Conservation (phyloP, 2,888 invertebrate species). For the Catocala sponsa region DNA sequence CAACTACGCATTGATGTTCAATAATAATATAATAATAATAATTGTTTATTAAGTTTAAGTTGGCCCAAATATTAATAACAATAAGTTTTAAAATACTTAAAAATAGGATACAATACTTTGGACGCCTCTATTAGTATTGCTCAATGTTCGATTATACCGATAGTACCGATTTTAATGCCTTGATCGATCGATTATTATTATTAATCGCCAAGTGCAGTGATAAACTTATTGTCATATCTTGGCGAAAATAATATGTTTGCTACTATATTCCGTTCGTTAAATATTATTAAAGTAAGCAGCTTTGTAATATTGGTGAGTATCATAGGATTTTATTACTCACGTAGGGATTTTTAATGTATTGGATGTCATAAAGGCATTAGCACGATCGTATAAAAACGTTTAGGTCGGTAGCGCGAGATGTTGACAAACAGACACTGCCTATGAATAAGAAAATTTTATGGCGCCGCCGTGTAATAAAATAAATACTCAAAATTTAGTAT, state of each 20-base stretch:
- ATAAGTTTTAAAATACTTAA: no score
- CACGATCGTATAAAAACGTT: neutral
- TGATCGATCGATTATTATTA: neutral
- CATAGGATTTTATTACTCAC: neutral
- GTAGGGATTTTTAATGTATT: neutral
- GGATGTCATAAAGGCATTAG: neutral
- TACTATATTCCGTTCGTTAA: neutral
- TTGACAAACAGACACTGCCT: no score
- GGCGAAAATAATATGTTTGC: slow-evolving; percentile 2
- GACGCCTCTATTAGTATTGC: no score
- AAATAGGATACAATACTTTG: no score
- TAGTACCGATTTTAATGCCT: no score
- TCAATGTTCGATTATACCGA: no score
- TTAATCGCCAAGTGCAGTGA: neutral
- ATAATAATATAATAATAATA: no score
- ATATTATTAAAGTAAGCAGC: neutral
- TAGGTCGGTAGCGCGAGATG: neutral
- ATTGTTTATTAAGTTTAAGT: no score
- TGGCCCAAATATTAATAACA: no score
- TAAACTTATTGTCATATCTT: slow-evolving; percentile 7
- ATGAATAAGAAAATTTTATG: neutral
- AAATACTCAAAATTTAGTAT: no score
- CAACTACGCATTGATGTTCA: no score
- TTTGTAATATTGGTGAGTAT: neutral
- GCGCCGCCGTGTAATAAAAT: neutral